phyloP scores from a whole-genome alignment of 1,140 invertebrate species.

The Homalodisca vitripennis region DNA sequence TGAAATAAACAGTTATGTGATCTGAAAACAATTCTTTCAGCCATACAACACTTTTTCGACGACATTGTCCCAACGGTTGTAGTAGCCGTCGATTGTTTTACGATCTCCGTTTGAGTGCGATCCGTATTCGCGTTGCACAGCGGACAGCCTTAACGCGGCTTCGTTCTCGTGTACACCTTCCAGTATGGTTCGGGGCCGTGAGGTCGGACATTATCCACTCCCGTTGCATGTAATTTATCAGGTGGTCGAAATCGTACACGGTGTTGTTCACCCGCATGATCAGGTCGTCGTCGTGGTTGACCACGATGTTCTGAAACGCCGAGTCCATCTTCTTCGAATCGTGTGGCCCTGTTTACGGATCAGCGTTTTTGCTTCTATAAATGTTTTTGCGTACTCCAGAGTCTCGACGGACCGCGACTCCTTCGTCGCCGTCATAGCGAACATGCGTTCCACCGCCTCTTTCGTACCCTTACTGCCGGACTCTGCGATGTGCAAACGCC shows the following conservation, averaged over 20 bases:
- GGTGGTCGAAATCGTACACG: conserved; percentile 1
- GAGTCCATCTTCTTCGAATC: conserved; percentile 12
- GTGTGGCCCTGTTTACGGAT: conserved; percentile 16
- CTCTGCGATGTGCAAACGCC: neutral
- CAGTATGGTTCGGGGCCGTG: no score
- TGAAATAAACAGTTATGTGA: no score
- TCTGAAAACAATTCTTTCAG: no score
- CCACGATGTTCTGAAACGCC: conserved; percentile 1
- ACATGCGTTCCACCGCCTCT: neutral
- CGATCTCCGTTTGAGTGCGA: no score
- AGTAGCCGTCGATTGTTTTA: no score
- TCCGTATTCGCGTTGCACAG: no score
- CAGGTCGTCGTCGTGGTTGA: conserved; percentile 1
- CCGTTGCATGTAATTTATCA: neutral
- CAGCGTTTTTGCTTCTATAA: neutral
- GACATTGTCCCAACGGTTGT: no score
- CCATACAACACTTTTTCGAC: no score
- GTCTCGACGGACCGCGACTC: neutral
- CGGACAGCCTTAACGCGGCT: no score
- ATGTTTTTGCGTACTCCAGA: conserved; percentile 1
- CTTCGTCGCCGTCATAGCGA: neutral
- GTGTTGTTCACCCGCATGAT: neutral
- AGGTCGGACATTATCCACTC: conserved; percentile 14
- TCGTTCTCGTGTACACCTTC: no score
- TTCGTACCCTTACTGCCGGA: conserved; percentile 4